Percentiles rank a stretch among this genome's conserved stretches.
phyloP scores from a whole-genome alignment of 1,140 invertebrate species.

The Drosophila littoralis region DNA sequence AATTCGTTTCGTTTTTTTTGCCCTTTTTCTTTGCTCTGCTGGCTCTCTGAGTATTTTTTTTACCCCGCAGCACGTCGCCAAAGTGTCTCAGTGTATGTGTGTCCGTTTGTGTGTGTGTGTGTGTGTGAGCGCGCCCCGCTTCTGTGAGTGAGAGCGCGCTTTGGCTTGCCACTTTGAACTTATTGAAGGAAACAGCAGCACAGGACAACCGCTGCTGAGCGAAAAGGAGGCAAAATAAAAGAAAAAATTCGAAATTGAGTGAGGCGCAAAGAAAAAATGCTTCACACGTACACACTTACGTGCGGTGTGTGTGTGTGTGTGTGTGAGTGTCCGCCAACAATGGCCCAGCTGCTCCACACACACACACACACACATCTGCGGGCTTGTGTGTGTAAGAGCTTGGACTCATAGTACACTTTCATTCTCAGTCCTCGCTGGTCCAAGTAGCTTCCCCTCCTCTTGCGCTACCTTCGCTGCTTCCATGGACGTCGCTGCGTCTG shows the following conservation, averaged over 20 bases:
- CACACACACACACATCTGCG: slow-evolving; percentile 24
- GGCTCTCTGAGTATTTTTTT: slow-evolving; percentile 68
- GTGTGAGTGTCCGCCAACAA: slow-evolving; percentile 66
- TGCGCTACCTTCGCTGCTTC: slow-evolving; percentile 18
- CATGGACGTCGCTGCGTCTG: slow-evolving; percentile 67
- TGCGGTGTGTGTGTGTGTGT: slow-evolving; percentile 35
- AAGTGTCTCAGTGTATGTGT: slow-evolving; percentile 60
- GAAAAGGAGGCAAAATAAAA: slow-evolving; percentile 68
- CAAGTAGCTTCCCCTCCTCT: slow-evolving; percentile 55
- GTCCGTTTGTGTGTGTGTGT: slow-evolving; percentile 36
- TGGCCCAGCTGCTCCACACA: slow-evolving; percentile 58
- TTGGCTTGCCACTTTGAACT: slow-evolving; percentile 77
- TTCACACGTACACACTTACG: slow-evolving; percentile 23
- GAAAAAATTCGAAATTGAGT: slow-evolving; percentile 74
- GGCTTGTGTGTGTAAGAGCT: slow-evolving; percentile 22
- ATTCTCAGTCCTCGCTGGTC: slow-evolving; percentile 61
- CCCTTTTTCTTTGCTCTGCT: slow-evolving; percentile 53
- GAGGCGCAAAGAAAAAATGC: slow-evolving; percentile 77
- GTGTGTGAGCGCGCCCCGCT: slow-evolving; percentile 38
- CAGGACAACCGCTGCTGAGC: slow-evolving; percentile 45
- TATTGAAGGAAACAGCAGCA: slow-evolving; percentile 70
- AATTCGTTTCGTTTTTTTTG: slow-evolving; percentile 62
- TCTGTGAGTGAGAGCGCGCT: slow-evolving; percentile 42
- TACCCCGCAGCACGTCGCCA: slow-evolving; percentile 61
- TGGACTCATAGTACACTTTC: slow-evolving; percentile 70